Base-by-base conservation (phyloP, 2,888 invertebrate genomes). In the Machimus atricapillus region DNA sequence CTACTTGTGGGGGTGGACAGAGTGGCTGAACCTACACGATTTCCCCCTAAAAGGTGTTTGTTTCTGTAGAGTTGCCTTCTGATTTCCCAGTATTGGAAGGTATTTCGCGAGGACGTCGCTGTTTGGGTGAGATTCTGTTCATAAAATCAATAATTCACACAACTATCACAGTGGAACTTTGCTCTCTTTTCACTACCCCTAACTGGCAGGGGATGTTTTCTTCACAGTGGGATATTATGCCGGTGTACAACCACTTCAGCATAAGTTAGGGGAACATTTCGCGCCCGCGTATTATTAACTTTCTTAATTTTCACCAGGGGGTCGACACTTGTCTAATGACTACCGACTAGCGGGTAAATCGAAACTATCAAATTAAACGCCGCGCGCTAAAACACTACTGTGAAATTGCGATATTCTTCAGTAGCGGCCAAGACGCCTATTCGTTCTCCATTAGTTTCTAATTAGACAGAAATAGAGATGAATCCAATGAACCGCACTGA, bases 121-220 rank as follows among this genome's bases (percentile, higher is more conserved):
- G 34, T 66, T 74, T 43, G 74, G 74, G 85, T 85, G 85, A 74
- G 85, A 85, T 46, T 73, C 31, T 74, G 40, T 85, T 85, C 46
- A 85, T 37, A 85, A 85, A 85, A 85, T 85, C 85, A 85, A 85
- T 85, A 85, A 85, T 85, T 74, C 74, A 74, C 85, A 56, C 85
- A 73, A 85, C 85, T 85, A 85, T 74, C 74, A 85, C 85, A 85
- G 27, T 43, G 31, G 73, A 43, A 85, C 74, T 85, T 74, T 56
- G 19, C 82, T 85, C 85, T 85, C 85, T 85, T 73, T 85, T 56
- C 27, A 74, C 31, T 73, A 23, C 85, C 85, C 85, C 73, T 46
- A 74, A 19, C n/a, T 83, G 5, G 23, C 12, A 31, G 46, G 85
- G 74, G 52, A 31, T 14, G 46, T 23, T 79, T 79, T 40, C 43